Percentiles rank a stretch among this genome's conserved stretches.
These are phyloP conservation scores for Strigops habroptila DNA, from an alignment of 2,113 vertebrate species.

Conservation along the genomic window DNA sequence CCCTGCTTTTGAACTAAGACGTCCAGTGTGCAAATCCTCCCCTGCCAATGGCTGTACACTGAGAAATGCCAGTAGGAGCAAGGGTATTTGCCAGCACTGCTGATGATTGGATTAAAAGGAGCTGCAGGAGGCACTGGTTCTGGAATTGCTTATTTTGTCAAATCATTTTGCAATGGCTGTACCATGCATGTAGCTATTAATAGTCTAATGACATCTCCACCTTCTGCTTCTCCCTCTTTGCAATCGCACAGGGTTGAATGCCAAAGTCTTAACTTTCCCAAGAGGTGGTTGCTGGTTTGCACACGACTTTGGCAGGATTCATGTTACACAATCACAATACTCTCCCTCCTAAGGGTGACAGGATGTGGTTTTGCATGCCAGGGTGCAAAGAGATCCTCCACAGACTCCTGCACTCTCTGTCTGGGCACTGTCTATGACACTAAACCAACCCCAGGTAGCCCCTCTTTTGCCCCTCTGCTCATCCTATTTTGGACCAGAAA, in stretches of 20 bases:
- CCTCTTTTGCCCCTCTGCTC: not conserved
- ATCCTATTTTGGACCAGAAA: not conserved
- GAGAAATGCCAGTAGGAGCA: not conserved
- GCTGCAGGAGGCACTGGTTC: not conserved
- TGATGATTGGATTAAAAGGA: not conserved
- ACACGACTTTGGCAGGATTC: not conserved
- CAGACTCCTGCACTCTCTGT: not conserved
- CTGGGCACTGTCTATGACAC: not conserved
- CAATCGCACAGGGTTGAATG: not conserved
- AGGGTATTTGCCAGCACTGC: not conserved
- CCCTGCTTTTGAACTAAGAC: not conserved
- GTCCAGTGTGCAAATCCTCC: not conserved
- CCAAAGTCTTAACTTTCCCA: not conserved
- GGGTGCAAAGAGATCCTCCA: not conserved
- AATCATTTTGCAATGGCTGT: not conserved
- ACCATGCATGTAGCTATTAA: not conserved
- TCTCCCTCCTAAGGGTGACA: not conserved
- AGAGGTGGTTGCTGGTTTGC: not conserved
- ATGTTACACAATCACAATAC: not conserved
- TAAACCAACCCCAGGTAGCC: not conserved
- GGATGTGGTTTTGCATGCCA: not conserved
- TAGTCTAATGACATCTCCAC: not conserved
- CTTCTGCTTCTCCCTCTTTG: not conserved
- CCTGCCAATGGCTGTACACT: not conserved
- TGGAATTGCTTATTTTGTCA: not conserved